These are phyloP conservation scores for Neodiprion lecontei DNA, from an alignment of 1,140 invertebrate genomes.

Conservation along the genomic window DNA sequence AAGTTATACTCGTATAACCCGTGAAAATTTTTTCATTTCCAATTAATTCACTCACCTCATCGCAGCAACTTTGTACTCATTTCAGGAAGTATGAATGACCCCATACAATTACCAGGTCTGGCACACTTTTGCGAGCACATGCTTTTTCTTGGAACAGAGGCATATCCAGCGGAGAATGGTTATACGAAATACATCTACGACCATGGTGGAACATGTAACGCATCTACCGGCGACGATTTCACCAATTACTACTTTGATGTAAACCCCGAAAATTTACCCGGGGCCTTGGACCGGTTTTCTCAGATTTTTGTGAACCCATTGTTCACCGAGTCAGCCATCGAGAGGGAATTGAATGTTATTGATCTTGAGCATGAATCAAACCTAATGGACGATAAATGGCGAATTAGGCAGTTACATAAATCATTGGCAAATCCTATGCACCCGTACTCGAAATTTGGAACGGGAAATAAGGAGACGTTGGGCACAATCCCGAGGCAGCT, in stretches of 20 bases:
- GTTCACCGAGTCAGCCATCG: constrained; percentile 89
- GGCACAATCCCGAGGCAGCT: constrained; percentile 79
- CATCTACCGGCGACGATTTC: constrained; percentile 86
- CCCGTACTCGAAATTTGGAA: constrained; percentile 91
- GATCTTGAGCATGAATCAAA: constrained; percentile 97
- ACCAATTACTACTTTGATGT: constrained; percentile 97
- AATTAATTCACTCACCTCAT: constrained; percentile 10
- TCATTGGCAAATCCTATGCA: constrained; percentile 78
- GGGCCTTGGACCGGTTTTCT: constrained; percentile 90
- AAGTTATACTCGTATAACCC: constrained; percentile 42
- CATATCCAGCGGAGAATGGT: constrained; percentile 94
- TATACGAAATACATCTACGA: constrained; percentile 91
- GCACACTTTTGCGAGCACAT: constrained; percentile 99
- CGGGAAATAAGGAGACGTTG: constrained; percentile 86
- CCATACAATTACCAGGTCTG: constrained; percentile 84
- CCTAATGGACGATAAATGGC: constrained; percentile 85
- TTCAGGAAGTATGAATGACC: constrained; percentile 85
- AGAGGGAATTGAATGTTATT: constrained; percentile 93
- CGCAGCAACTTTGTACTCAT: constrained; percentile 4
- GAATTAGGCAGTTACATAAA: constrained; percentile 87
- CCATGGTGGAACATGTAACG: constrained; percentile 90
- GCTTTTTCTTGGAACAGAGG: constrained; percentile 93
- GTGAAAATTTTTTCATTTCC: constrained; percentile 8
- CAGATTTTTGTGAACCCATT: constrained; percentile 94
- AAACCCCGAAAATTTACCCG: constrained; percentile 78